These are phyloP conservation scores for Trimorus sp. DNA, from an alignment of 2,888 invertebrate species.

Conservation along the genomic window DNA sequence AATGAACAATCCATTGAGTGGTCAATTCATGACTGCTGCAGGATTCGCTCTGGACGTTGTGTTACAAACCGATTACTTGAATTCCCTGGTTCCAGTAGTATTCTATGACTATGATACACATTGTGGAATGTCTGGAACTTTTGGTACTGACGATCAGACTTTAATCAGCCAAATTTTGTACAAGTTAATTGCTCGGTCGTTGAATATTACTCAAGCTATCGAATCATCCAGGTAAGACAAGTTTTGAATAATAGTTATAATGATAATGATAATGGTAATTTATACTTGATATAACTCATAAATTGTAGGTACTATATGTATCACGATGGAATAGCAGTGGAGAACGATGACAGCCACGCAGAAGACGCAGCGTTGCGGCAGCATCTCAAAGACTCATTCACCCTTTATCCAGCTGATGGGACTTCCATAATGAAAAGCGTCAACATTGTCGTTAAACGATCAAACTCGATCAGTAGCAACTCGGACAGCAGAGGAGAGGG, in stretches of 20 bases:
- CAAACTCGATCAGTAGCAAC: slow-evolving; percentile 86
- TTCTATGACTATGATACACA: slow-evolving; percentile 75
- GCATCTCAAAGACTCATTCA: slow-evolving; percentile 68
- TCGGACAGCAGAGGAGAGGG: slow-evolving; percentile 89
- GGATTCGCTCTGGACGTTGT: slow-evolving; percentile 83
- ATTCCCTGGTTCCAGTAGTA: slow-evolving; percentile 73
- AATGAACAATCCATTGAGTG: slow-evolving; percentile 83
- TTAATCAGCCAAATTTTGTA: slow-evolving; percentile 82
- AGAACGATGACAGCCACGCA: slow-evolving; percentile 73
- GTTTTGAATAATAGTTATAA: slow-evolving; percentile 15
- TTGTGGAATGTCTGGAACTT: slow-evolving; percentile 83
- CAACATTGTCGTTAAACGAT: slow-evolving; percentile 86
- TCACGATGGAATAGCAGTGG: slow-evolving; percentile 74
- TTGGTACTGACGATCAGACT: slow-evolving; percentile 83
- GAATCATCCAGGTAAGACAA: slow-evolving; percentile 83
- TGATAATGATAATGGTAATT: no score
- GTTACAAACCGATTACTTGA: slow-evolving; percentile 71
- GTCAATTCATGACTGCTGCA: slow-evolving; percentile 81
- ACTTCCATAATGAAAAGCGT: slow-evolving; percentile 82
- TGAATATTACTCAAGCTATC: slow-evolving; percentile 82
- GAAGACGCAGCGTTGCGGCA: slow-evolving; percentile 70
- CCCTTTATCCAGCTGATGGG: slow-evolving; percentile 67
- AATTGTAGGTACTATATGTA: slow-evolving; percentile 72
- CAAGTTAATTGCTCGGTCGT: slow-evolving; percentile 81
- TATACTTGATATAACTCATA: background rate